Base-by-base conservation (phyloP, 1,140 invertebrate genomes). In the Heliconius himera region DNA sequence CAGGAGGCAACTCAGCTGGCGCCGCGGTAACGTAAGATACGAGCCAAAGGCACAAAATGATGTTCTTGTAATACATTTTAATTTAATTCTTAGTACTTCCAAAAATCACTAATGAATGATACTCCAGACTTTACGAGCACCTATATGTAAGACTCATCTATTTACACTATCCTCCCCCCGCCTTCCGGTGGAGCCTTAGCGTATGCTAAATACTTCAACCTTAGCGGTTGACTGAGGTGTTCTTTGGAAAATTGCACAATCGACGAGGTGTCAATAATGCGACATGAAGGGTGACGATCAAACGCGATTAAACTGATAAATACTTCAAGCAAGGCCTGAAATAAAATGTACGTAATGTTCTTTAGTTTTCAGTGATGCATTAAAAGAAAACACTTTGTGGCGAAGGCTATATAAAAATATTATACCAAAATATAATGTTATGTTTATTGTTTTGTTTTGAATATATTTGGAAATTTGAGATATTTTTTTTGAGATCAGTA, bases 111-210 rank as follows among this genome's bases (percentile, higher is more conserved):
- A 85, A 88, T 88, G 86, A 92, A 87, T 94, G 91, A 87, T 89
- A 83, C 86, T 91, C 91, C 91, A 92, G 91, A 91, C 84, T 90
- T 89, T 85, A 87, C 88, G 82, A 87, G 79, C 87, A 91, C 91
- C 82, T 95, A 94, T 95, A 95, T 94, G 94, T 95, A 94, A 94
- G 91, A 87, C 81, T 91, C 90, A 92, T 92, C 87, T 95, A 94
- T 95, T 95, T 95, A 91, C 93, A 93, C 90, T 94, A 90, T 84
- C 88, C 92, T 90, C 93, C 94, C 94, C 94, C 93, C 91, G 89
- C 93, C 87, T 89, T 85, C 88, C 87, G 85, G 84, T 88, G 88
- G 84, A 89, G 88, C 89, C 89, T 93, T 89, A 90, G 86, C 85
- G 87, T 85, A 90, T 89, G 93, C 93, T 94, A 93, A 94, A 90